Conservation (phyloP, 2,113 vertebrate genomes). For the Herpetotheres cachinnans region DNA sequence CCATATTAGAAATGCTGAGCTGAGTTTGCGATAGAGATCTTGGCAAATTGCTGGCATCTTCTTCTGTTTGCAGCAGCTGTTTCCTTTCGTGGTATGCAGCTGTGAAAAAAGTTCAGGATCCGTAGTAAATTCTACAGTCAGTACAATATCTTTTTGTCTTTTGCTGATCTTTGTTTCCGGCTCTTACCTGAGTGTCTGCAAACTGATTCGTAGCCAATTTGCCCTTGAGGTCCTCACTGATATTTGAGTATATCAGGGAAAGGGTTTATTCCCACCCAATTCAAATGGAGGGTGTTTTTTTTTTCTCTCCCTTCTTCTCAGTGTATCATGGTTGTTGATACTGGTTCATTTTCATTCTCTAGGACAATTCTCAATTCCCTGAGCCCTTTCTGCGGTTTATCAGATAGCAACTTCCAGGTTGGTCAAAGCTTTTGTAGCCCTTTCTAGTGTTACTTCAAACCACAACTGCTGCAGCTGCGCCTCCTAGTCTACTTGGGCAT, state of each 20-base stretch:
- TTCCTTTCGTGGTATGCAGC: conserved; percentile 39
- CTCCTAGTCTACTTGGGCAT: conserved; percentile 18
- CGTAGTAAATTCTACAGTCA: conserved; percentile 10
- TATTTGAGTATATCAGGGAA: conserved; percentile 19
- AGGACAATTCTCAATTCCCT: background rate
- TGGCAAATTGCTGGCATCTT: conserved; percentile 34
- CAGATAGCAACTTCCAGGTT: conserved; percentile 35
- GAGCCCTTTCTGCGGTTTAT: conserved; percentile 34
- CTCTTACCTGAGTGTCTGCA: conserved; percentile 28
- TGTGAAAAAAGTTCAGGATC: conserved; percentile 39
- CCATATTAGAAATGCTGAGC: background rate
- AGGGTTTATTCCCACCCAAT: background rate
- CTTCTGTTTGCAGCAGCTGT: conserved; percentile 41
- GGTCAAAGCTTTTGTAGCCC: conserved; percentile 33
- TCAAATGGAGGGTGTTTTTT: background rate
- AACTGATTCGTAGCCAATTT: conserved; percentile 12
- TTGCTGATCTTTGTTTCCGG: conserved; percentile 36
- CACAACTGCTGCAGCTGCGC: conserved; percentile 18
- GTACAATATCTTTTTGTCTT: conserved; percentile 48
- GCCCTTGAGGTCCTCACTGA: conserved; percentile 38
- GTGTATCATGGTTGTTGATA: background rate
- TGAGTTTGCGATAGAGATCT: background rate
- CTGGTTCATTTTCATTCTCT: conserved; percentile 10
- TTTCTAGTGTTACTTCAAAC: conserved; percentile 28
- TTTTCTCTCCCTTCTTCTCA: background rate